Evolutionary conservation across 1,140 invertebrate genomes (phyloP), one percentile per base, ranked within the genome.

Genomic region (Bombus impatiens): DNA sequence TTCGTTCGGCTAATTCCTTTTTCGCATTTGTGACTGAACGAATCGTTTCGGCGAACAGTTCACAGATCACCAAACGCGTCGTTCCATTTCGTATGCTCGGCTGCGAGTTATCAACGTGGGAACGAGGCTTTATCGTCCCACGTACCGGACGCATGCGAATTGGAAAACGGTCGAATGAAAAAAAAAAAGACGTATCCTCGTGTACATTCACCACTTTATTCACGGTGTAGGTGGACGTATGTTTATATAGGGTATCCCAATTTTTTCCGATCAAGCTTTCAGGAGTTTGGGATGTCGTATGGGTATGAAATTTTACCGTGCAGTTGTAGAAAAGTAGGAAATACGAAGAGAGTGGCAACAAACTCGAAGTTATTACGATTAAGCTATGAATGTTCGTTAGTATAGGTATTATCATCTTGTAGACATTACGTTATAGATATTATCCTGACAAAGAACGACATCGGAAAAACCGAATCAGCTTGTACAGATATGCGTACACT

Each of bases 81-180:
- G 75, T 76, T 72, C n/a, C 79, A 82, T 82, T 87, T 44, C 72
- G 37, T 37, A 37, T 75, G 53, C 81, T 53, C 70, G 86, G 28
- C 42, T 70, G 59, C 42, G 75, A 65, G 78, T 89, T 89, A 89
- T 90, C 86, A 89, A 86, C 82, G 82, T 83, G 87, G 81, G 80
- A 89, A 87, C 86, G 71, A 37, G 81, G n/a, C 70, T 87, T 87
- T 88, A 89, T 91, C 88, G 84, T 68, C 44, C 72, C 59, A 57
- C 84, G 88, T 86, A 37, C 47, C 25, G 67, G 57, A 47, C 70
- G 78, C 82, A 53, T 42, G 81, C 79, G 89, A 86, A 88, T 91
- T 90, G 88, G 79, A 75, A 89, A 91, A 84, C 82, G 80, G 59
- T 87, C 32, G 72, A 88, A 87, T 83, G 65, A 53, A 53, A 53